Percentiles rank a stretch among this genome's conserved stretches.
Conservation (phyloP, 2,888 invertebrate species). For the Philonicus albiceps region DNA sequence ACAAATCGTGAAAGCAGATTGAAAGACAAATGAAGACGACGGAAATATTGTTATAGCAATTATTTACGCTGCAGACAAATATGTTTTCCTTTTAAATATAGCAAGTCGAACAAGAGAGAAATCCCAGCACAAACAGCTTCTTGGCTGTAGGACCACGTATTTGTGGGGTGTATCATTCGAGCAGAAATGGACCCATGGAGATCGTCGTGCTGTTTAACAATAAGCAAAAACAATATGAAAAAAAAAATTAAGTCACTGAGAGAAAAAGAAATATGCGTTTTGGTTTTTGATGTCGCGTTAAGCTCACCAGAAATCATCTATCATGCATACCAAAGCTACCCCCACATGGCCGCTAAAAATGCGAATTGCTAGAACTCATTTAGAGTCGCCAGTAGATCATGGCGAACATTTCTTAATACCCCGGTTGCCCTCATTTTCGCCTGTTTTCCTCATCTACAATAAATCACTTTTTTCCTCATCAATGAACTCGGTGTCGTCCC, state of each 20-base stretch:
- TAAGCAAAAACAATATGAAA: background rate
- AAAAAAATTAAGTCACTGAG: background rate
- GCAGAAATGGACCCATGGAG: background rate
- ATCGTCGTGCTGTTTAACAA: background rate
- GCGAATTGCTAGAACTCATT: background rate
- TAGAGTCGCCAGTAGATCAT: background rate
- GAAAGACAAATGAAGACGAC: background rate
- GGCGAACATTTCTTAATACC: background rate
- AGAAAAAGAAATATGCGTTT: background rate
- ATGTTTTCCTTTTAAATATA: background rate
- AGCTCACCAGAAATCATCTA: background rate
- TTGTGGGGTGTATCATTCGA: background rate
- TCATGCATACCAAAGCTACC: conserved; percentile 2
- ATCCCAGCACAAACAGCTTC: background rate
- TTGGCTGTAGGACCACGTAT: background rate
- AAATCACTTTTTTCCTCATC: conserved; percentile 31
- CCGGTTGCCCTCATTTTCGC: conserved; percentile 1
- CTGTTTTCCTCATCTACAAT: background rate
- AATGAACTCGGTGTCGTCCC: conserved; percentile 6
- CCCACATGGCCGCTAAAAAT: background rate
- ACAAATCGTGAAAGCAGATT: background rate
- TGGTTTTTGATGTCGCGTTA: background rate
- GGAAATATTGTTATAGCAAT: background rate
- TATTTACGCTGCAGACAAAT: background rate
- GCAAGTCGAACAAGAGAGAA: background rate